Percentiles rank a stretch among this genome's conserved stretches.
phyloP scores from a whole-genome alignment of 2,797 vertebrate genomes.

The Syngnathus rostellatus region DNA sequence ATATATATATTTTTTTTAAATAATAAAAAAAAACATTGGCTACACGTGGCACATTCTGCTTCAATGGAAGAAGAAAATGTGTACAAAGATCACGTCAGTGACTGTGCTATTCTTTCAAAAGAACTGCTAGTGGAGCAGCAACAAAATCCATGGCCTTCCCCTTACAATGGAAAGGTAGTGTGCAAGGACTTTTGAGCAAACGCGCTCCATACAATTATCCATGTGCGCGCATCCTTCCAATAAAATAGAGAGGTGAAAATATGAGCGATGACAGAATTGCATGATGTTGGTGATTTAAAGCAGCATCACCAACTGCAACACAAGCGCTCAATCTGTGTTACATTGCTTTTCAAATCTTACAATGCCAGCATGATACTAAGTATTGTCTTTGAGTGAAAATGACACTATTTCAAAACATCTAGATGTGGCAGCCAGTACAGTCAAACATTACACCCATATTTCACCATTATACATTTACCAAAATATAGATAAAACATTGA shows the following conservation, averaged over 20 bases:
- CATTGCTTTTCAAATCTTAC: background rate
- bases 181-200: background rate
- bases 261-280: background rate
- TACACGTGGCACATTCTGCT: background rate
- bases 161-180: background rate
- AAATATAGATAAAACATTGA: background rate
- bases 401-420: background rate
- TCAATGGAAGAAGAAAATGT: background rate
- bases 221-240: background rate
- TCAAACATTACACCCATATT: background rate
- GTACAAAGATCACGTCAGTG: background rate
- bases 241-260: background rate
- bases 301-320: background rate
- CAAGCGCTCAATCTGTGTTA: background rate
- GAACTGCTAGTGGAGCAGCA: background rate
- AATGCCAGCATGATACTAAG: no score
- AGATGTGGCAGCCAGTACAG: background rate
- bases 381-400: background rate
- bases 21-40: background rate
- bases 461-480: background rate
- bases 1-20: background rate
- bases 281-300: background rate
- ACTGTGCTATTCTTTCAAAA: background rate
- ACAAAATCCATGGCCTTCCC: background rate
- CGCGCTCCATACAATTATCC: background rate